These are phyloP conservation scores for Erpetoichthys calabaricus DNA, from an alignment of 2,797 vertebrate species.

Conservation along the genomic window DNA sequence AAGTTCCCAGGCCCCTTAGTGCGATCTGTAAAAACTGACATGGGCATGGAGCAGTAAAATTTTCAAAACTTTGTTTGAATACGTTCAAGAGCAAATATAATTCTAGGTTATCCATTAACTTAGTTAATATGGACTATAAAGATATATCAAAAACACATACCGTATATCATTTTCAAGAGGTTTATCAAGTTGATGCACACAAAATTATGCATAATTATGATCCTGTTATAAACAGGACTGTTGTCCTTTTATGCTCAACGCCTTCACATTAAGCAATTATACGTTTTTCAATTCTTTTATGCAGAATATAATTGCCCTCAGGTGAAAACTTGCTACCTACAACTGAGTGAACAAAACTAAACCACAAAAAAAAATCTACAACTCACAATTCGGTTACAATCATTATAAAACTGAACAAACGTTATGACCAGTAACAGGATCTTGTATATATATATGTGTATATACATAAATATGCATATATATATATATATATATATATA, in stretches of 20 bases:
- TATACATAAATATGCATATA: too few relatives aligned
- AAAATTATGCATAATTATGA: conserved; percentile 8
- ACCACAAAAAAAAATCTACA: conserved; percentile 41
- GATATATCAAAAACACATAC: too few relatives aligned
- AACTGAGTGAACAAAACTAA: conserved; percentile 55
- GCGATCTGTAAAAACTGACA: too few relatives aligned
- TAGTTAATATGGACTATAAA: too few relatives aligned
- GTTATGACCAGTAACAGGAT: conserved; percentile 61
- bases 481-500: too few relatives aligned
- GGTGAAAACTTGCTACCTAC: conserved; percentile 50
- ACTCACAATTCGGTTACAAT: conserved; percentile 50
- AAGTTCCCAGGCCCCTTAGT: too few relatives aligned
- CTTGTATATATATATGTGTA: conserved; percentile 49
- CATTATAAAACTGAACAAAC: conserved; percentile 55
- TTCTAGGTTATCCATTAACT: too few relatives aligned
- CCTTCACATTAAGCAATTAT: conserved; percentile 10
- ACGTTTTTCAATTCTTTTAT: conserved; percentile 6
- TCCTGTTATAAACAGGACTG: conserved; percentile 25
- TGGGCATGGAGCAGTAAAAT: too few relatives aligned
- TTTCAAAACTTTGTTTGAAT: too few relatives aligned
- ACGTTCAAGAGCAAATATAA: too few relatives aligned
- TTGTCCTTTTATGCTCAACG: conserved; percentile 15
- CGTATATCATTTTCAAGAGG: conserved; percentile 3
- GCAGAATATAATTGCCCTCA: conserved; percentile 30
- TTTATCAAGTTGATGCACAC: conserved; percentile 15